Base-by-base conservation (phyloP, 1,140 invertebrate species). In the Acromyrmex heyeri region DNA sequence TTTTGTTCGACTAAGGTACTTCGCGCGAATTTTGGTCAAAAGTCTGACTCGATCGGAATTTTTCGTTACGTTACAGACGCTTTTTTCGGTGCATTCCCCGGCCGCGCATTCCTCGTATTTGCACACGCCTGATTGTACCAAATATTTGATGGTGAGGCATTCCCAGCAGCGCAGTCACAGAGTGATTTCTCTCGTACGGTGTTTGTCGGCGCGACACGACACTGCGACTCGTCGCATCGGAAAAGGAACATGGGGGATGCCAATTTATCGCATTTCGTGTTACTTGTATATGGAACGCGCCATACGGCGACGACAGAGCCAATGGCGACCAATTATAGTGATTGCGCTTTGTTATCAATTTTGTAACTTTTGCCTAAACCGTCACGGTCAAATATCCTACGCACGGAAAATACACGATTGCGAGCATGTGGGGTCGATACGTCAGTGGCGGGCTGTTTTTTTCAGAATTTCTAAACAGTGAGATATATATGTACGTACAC, bases 101-200 rank as follows among this genome's bases (percentile, higher is more conserved):
- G 18, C 27, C 12, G 59, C 48, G 21, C 65, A 53, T 30, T 59
- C 12, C 53, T 34, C 50, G 61, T 86, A 72, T 86, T 86, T 86
- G 48, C 86, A 44, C 30, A 69, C 78, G 72, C 34, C 69, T 86
- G 86, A 86, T 86, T 86, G 86, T 65, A 62, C 69, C 86, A 86
- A 86, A 86, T 86, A 86, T 86, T 86, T 86, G 86, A 82, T 82
- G 38, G 79, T 69, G 55, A 50, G 53, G 53, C 79, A 61, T 59
- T 65, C 44, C 61, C 67, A 55, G 61, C 57, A 81, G 55, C 79
- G 18, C 50, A 65, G 55, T 73, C 79, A 61, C 79, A 30, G 38
- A 73, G 55, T 61, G 67, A 82, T 61, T 82, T 73, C 67, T 82
- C 24, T 50, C 18, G 10, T 27, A 30, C 24, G 24, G 10, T 70